These are phyloP conservation scores for Paramormyrops hopkinsi DNA, from an alignment of 2,797 vertebrate genomes.

Conservation along the genomic window DNA sequence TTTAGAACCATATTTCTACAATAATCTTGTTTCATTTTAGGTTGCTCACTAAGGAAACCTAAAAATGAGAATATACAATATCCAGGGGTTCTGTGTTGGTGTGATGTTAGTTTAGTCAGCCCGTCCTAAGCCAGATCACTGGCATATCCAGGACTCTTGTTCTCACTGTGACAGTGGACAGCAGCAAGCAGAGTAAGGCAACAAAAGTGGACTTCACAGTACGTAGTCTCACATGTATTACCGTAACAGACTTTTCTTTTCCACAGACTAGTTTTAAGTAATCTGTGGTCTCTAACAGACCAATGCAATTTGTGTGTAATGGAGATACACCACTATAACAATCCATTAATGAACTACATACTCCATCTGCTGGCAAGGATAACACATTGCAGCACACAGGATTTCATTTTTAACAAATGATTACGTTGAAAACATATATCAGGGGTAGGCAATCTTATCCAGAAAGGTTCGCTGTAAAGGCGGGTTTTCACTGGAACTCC, in stretches of 20 bases:
- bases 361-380: constrained; percentile 47
- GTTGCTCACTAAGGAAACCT: background rate
- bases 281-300: background rate
- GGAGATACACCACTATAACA: background rate
- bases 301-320: background rate
- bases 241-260: background rate
- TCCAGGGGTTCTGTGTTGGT: background rate
- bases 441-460: background rate
- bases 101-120: background rate
- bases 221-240: background rate
- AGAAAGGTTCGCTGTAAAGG: background rate
- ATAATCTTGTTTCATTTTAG: background rate
- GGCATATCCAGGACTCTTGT: background rate
- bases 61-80: background rate
- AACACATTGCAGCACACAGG: constrained; percentile 24
- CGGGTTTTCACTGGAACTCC: background rate
- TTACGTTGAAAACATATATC: background rate
- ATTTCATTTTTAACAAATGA: background rate
- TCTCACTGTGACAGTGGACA: background rate
- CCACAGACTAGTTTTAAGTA: background rate
- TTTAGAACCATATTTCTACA: background rate
- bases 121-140: background rate
- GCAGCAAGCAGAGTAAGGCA: background rate
- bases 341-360: constrained; percentile 25
- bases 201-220: background rate